Evolutionary conservation across 2,888 invertebrate species (phyloP).

Genomic region (Lasioglossum marginatum): DNA sequence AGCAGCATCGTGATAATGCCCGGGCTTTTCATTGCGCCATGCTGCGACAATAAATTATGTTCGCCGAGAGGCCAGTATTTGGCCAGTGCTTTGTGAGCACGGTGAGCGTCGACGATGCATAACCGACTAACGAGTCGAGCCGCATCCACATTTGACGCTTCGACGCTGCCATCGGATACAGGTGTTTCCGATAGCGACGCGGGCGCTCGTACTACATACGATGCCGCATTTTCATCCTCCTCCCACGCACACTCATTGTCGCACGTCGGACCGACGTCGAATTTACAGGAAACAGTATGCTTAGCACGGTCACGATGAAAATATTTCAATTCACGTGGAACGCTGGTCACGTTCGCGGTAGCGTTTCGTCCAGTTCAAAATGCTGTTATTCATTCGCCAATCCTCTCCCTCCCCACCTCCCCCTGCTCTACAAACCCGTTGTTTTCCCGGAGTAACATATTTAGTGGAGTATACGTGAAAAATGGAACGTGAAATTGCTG

Average conservation of each 20-base stretch:
- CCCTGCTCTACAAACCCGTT: too few species aligned
- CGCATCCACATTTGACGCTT: slow-evolving; percentile 58
- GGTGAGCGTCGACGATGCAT: slow-evolving; percentile 53
- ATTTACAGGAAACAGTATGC: slow-evolving; percentile 43
- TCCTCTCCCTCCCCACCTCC: too few species aligned
- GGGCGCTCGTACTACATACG: neutral
- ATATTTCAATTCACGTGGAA: slow-evolving; percentile 21
- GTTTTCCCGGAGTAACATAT: neutral
- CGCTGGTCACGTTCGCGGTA: neutral
- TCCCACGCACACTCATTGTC: neutral
- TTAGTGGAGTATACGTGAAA: neutral
- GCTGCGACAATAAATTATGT: slow-evolving; percentile 57
- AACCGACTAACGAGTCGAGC: slow-evolving; percentile 59
- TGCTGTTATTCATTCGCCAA: neutral
- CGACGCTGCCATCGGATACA: slow-evolving; percentile 54
- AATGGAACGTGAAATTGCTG: neutral
- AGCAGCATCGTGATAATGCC: slow-evolving; percentile 56
- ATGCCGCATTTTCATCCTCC: slow-evolving; percentile 28
- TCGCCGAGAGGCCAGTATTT: slow-evolving; percentile 52
- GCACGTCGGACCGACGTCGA: neutral
- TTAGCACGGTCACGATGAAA: slow-evolving; percentile 33
- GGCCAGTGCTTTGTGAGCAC: slow-evolving; percentile 52
- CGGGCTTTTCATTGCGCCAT: slow-evolving; percentile 57
- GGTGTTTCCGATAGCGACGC: slow-evolving; percentile 53
- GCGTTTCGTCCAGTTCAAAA: neutral